Evolutionary conservation across 1,140 invertebrate genomes (phyloP), one percentile per base, ranked within the genome.

Genomic region (Drosophila kurseongensis): DNA sequence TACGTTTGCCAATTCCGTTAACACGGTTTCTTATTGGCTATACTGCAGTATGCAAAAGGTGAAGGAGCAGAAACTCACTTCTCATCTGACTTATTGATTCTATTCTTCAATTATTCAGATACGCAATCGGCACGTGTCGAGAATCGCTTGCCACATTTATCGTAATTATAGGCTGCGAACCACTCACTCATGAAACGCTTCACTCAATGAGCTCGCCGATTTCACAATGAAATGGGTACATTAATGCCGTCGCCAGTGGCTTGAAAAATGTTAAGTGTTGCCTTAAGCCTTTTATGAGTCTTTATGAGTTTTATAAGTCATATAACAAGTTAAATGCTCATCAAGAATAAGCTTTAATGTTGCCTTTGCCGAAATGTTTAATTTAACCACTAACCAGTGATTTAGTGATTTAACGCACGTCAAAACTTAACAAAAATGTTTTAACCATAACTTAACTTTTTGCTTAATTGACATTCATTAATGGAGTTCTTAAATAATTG

Each of bases 141-240:
- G 29, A 56, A 68, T 71, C 42, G 10, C 48, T 48, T 68, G 54
- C 65, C 65, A 48, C 42, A 48, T 57, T 68, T 57, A 69, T 35
- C 63, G 45, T 52, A 68, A 68, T 65, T 68, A 52, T 44, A 65
- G 65, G 1, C 29, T 44, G 38, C 60, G 6, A 44, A 6, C 38
- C 60, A 52, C 47, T 68, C 32, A 68, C 38, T 68, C 65, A 38
- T 66, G 47, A 68, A 68, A 44, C 38, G 45, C 47, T 66, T 5
- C 36, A 65, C 47, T 65, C 47, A 44, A 65, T 42, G 65, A 51
- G 47, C 47, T 27, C 9, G 8, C 18, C 36, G 38, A 65, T 68
- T 65, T 68, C 38, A 23, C 38, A 65, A 52, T 52, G 18, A 32
- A 42, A 42, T 41, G 63, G 8, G 10, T 35, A 50, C 13, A 10